phyloP scores from a whole-genome alignment of 2,888 invertebrate genomes.

The Smittia aterrima region DNA sequence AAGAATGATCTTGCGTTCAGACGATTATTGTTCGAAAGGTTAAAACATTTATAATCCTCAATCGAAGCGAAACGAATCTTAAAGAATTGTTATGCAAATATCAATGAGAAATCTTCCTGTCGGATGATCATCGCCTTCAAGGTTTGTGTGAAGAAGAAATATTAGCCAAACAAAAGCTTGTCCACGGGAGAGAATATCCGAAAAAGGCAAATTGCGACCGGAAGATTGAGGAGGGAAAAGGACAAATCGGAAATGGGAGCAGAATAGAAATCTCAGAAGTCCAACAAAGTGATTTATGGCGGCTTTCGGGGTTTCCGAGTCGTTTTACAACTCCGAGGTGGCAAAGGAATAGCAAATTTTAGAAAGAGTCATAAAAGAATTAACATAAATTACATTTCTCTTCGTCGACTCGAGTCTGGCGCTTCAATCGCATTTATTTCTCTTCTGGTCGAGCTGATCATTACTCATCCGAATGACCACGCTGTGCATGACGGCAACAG shows the following conservation, averaged over 20 bases:
- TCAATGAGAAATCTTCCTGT: too few species aligned
- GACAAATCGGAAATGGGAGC: neutral
- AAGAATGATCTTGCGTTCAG: too few species aligned
- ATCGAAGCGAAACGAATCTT: too few species aligned
- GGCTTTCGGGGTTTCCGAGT: neutral
- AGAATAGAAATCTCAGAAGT: neutral
- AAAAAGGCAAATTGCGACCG: neutral
- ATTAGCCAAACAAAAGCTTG: too few species aligned
- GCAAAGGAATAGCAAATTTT: slow-evolving; percentile 1
- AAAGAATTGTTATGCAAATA: too few species aligned
- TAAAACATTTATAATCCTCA: too few species aligned
- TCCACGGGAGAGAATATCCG: too few species aligned
- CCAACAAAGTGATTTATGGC: neutral
- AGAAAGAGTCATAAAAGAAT: neutral
- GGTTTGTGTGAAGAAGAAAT: too few species aligned
- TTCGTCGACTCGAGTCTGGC: neutral
- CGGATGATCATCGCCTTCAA: too few species aligned
- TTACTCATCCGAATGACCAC: slow-evolving; percentile 1
- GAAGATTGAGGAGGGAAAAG: neutral
- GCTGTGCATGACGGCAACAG: too few species aligned
- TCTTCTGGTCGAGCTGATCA: neutral
- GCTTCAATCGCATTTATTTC: neutral
- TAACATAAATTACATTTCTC: slow-evolving; percentile 19
- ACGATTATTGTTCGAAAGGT: too few species aligned
- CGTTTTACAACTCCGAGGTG: neutral